A percentile compares a stretch with the other conserved stretches of the same genome.
phyloP scores from a whole-genome alignment of 2,797 vertebrate species.

The Xiphophorus birchmanni region DNA sequence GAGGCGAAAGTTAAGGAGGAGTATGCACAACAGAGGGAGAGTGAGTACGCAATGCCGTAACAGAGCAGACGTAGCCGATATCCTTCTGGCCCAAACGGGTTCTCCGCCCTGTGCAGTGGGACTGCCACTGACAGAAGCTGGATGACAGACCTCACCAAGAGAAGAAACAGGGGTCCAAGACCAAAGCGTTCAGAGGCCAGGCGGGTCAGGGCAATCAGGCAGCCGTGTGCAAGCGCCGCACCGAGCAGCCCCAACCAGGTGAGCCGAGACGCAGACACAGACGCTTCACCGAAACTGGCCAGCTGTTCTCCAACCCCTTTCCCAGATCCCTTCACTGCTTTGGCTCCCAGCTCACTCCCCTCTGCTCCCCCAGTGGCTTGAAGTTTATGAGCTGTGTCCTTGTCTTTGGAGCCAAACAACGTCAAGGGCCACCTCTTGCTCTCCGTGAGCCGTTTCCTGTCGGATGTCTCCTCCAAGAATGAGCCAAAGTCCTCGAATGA shows the following conservation, averaged over 20 bases:
- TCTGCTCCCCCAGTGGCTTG: slow-evolving; percentile 48
- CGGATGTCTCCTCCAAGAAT: slow-evolving; percentile 91
- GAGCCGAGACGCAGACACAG: slow-evolving; percentile 86
- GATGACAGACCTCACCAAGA: slow-evolving; percentile 90
- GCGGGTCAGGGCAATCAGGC: slow-evolving; percentile 90
- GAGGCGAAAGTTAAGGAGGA: slow-evolving; percentile 92
- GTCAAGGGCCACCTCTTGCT: slow-evolving; percentile 81
- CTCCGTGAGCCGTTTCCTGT: slow-evolving; percentile 85
- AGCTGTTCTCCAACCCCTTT: slow-evolving; percentile 82
- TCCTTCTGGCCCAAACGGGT: slow-evolving; percentile 91
- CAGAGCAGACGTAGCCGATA: slow-evolving; percentile 90
- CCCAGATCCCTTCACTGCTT: slow-evolving; percentile 59
- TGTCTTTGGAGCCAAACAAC: slow-evolving; percentile 84
- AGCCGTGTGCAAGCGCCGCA: slow-evolving; percentile 91
- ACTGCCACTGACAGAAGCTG: slow-evolving; percentile 88
- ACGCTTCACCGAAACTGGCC: slow-evolving; percentile 88
- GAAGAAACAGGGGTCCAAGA: slow-evolving; percentile 92
- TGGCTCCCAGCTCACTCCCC: slow-evolving; percentile 48
- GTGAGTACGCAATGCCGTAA: slow-evolving; percentile 92
- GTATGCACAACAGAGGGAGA: slow-evolving; percentile 96
- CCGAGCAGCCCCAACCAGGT: slow-evolving; percentile 91
- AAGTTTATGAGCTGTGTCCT: slow-evolving; percentile 48
- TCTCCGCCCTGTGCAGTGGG: slow-evolving; percentile 89
- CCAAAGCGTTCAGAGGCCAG: slow-evolving; percentile 89
- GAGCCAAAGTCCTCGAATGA: slow-evolving; percentile 88